These are phyloP conservation scores for Prunella strophiata DNA, from an alignment of 2,797 vertebrate species.

Conservation along the genomic window DNA sequence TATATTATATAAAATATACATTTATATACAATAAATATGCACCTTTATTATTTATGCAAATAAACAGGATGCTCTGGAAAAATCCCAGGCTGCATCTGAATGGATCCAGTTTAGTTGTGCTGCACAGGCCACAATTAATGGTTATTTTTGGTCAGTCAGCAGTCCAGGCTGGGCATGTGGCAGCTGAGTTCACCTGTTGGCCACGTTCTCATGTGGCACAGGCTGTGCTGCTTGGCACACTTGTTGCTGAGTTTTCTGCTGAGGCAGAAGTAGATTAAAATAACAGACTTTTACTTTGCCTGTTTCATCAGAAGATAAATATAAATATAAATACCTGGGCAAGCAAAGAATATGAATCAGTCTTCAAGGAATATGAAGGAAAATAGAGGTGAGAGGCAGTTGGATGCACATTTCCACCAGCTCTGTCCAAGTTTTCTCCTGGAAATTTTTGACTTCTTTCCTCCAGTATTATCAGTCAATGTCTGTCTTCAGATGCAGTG, in stretches of 20 bases:
- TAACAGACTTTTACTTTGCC: background rate
- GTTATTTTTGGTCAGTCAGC: background rate
- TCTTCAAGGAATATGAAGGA: background rate
- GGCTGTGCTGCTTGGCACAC: accelerated
- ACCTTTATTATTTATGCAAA: background rate
- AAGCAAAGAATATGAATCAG: background rate
- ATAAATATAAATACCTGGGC: background rate
- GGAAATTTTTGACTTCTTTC: background rate
- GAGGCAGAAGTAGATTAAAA: background rate
- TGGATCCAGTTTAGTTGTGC: accelerated
- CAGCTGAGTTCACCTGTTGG: background rate
- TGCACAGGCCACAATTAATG: accelerated
- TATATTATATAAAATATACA: background rate
- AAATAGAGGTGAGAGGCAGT: background rate
- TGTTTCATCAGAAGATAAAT: background rate
- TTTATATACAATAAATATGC: background rate
- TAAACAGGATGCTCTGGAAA: accelerated
- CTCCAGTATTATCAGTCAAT: background rate
- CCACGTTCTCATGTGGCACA: accelerated
- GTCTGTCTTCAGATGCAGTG: background rate
- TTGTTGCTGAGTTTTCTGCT: background rate
- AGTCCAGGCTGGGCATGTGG: background rate
- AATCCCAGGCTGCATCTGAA: background rate
- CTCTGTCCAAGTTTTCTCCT: background rate
- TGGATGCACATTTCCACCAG: background rate